These are phyloP conservation scores for Synanthedon vespiformis DNA, from an alignment of 2,888 invertebrate species.

Conservation along the genomic window DNA sequence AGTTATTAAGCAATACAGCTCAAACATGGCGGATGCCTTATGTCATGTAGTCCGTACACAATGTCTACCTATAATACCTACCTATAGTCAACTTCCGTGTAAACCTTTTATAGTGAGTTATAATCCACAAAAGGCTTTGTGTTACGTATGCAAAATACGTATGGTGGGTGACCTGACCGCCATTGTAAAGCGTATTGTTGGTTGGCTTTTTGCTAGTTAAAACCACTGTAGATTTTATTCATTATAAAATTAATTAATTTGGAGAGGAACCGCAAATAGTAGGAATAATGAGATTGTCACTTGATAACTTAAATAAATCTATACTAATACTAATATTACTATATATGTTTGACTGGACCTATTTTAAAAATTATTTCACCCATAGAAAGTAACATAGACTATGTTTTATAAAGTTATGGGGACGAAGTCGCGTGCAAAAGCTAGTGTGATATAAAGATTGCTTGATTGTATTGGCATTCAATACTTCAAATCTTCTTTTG, in stretches of 20 bases:
- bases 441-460: too few species aligned
- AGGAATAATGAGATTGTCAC: neutral
- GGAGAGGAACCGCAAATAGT: neutral
- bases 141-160: constrained; percentile 19
- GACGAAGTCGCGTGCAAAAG: too few species aligned
- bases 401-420: too few species aligned
- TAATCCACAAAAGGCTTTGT: constrained; percentile 18
- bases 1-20: constrained; percentile 58
- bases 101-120: constrained; percentile 13
- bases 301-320: neutral
- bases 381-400: too few species aligned
- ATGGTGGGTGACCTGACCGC: neutral
- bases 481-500: neutral
- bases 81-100: constrained; percentile 6
- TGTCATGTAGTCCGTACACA: constrained; percentile 15
- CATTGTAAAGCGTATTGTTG: neutral
- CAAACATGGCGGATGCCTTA: constrained; percentile 39
- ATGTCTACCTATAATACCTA: constrained; percentile 2
- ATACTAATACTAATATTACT: neutral
- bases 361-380: neutral
- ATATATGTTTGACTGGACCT: neutral
- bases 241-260: neutral
- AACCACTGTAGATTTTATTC: neutral
- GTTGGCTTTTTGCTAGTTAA: neutral
- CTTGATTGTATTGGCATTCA: too few species aligned